phyloP scores from a whole-genome alignment of 2,797 vertebrate genomes.

The Notoglanidium macrostoma region DNA sequence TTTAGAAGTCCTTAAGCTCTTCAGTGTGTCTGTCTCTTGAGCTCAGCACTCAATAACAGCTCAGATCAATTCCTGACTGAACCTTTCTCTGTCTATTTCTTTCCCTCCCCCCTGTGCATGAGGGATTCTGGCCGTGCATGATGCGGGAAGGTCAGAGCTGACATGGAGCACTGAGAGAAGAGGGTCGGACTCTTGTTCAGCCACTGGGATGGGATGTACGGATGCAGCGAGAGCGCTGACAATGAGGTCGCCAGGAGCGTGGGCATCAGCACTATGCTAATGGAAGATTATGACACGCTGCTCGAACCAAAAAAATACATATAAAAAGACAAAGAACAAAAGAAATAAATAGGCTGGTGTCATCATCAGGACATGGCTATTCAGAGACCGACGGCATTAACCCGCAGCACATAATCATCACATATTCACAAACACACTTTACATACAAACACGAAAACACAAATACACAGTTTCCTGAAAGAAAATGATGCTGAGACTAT shows the following conservation, averaged over 20 bases:
- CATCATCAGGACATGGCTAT: conserved; percentile 17
- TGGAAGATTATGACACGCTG: conserved; percentile 23
- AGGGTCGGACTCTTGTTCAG: conserved; percentile 35
- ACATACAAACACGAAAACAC: not conserved
- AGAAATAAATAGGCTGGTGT: conserved; percentile 31
- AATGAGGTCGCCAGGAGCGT: conserved; percentile 20
- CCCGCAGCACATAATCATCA: not conserved
- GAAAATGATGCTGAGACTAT: not conserved
- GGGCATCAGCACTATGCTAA: conserved; percentile 39
- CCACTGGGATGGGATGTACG: conserved; percentile 21
- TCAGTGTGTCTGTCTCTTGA: not conserved
- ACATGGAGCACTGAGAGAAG: conserved; percentile 16
- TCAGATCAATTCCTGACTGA: conserved; percentile 13
- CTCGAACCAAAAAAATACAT: conserved; percentile 18
- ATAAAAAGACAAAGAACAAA: not conserved
- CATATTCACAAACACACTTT: not conserved
- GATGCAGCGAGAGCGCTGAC: conserved; percentile 17
- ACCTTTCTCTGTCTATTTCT: not conserved
- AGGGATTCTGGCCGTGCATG: not conserved
- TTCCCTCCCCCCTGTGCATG: not conserved
- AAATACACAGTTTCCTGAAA: not conserved
- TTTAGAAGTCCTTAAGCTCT: conserved; percentile 20
- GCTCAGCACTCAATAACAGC: conserved; percentile 21
- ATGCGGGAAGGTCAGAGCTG: conserved; percentile 10
- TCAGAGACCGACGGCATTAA: conserved; percentile 40